Percentiles rank a stretch among this genome's conserved stretches.
phyloP scores from a whole-genome alignment of 2,797 vertebrate genomes.

The Sebastes miniatus region DNA sequence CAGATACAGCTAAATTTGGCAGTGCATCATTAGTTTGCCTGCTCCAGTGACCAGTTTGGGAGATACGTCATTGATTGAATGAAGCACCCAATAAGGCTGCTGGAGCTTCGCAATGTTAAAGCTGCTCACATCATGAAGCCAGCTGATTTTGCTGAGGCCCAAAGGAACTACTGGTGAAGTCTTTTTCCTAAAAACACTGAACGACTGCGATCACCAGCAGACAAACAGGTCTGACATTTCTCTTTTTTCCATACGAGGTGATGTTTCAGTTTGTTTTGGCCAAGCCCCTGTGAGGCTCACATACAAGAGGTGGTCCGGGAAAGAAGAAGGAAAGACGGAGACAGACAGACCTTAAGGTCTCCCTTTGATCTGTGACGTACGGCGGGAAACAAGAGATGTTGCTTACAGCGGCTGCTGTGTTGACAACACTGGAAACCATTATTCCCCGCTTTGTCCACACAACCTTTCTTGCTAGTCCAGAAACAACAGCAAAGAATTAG shows the following conservation, averaged over 20 bases:
- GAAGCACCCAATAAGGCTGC: background rate
- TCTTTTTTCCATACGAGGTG: background rate
- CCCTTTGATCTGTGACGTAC: background rate
- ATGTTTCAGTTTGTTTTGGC: constrained; percentile 16
- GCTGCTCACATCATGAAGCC: background rate
- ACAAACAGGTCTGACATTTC: constrained; percentile 21
- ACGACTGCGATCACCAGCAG: background rate
- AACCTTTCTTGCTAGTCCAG: background rate
- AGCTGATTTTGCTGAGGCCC: background rate
- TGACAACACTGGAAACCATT: constrained; percentile 3
- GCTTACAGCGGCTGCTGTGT: background rate
- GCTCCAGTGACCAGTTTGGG: background rate
- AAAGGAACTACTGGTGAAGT: background rate
- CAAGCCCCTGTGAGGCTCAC: background rate
- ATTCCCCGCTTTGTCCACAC: background rate
- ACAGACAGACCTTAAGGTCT: constrained; percentile 1
- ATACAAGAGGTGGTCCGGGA: background rate
- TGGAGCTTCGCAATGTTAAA: background rate
- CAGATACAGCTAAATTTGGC: background rate
- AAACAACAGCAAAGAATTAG: background rate
- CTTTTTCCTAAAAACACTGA: background rate
- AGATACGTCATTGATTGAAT: background rate
- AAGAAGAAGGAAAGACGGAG: background rate
- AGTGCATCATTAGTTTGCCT: background rate
- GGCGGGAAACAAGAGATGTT: background rate